Percentiles rank a stretch among this genome's conserved stretches.
phyloP scores from a whole-genome alignment of 1,140 invertebrate species.

The Drosophila lacertosa region DNA sequence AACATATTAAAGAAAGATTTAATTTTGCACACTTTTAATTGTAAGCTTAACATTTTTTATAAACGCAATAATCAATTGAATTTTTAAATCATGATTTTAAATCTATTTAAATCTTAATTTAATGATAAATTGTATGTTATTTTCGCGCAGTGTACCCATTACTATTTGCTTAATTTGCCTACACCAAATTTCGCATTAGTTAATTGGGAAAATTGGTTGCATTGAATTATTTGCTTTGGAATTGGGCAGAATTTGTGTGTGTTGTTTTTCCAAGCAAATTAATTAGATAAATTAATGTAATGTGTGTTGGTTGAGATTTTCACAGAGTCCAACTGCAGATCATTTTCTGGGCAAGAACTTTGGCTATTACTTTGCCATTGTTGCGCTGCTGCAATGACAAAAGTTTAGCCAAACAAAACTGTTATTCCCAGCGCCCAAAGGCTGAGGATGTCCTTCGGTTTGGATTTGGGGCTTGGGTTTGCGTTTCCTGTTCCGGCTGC shows the following conservation, averaged over 20 bases:
- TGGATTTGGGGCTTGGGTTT: slow-evolving; percentile 17
- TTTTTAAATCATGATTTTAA: too few species aligned
- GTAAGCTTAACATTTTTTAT: too few species aligned
- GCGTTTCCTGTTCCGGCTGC: slow-evolving; percentile 24
- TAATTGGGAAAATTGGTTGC: slow-evolving; percentile 19
- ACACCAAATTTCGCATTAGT: slow-evolving; percentile 4
- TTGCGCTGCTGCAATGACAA: slow-evolving; percentile 60
- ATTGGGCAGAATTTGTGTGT: neutral
- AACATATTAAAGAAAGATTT: too few species aligned
- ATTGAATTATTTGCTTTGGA: slow-evolving; percentile 18
- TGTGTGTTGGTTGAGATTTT: neutral
- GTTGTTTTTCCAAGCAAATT: slow-evolving; percentile 35
- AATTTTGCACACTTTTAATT: too few species aligned
- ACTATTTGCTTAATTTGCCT: neutral
- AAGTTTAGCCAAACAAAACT: slow-evolving; percentile 76
- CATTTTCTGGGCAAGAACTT: slow-evolving; percentile 28
- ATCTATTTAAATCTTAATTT: too few species aligned
- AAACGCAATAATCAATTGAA: too few species aligned
- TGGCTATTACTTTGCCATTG: slow-evolving; percentile 56
- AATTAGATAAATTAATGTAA: slow-evolving; percentile 37
- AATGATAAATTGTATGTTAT: too few species aligned
- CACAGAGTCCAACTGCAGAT: slow-evolving; percentile 1
- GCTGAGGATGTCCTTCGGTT: slow-evolving; percentile 37
- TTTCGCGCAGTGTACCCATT: neutral
- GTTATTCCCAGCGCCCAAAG: slow-evolving; percentile 49